These are phyloP conservation scores for Brachionus angularis DNA, from an alignment of 1,140 invertebrate species.

Conservation along the genomic window DNA sequence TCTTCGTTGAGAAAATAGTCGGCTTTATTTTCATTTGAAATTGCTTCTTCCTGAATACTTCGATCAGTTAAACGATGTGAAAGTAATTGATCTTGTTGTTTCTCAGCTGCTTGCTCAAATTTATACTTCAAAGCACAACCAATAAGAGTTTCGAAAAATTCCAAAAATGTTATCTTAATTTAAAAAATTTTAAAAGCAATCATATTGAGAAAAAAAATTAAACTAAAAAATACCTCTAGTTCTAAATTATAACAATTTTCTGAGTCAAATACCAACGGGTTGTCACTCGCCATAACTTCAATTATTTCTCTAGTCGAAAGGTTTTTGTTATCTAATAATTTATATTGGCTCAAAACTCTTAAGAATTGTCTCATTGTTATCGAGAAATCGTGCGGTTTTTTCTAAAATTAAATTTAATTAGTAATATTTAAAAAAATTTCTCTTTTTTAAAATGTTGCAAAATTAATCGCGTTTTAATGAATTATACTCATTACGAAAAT, in stretches of 20 bases:
- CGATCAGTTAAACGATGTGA: background rate
- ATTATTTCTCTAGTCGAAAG: constrained; percentile 52
- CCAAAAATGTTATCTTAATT: constrained; percentile 56
- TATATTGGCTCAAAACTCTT: constrained; percentile 50
- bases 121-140: constrained; percentile 50
- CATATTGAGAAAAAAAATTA: background rate
- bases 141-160: constrained; percentile 57
- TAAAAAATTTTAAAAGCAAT: background rate
- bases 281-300: constrained; percentile 50
- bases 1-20: background rate
- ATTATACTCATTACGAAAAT: no score
- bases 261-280: constrained; percentile 52
- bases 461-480: no score
- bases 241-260: constrained; percentile 56
- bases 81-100: background rate
- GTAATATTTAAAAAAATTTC: background rate
- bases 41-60: background rate
- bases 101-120: background rate
- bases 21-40: background rate
- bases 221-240: constrained; percentile 49
- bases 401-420: constrained; percentile 48
- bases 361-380: constrained; percentile 57
- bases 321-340: constrained; percentile 51
- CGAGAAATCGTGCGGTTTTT: constrained; percentile 49
- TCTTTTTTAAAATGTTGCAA: no score